These are phyloP conservation scores for Urocyon cinereoargenteus DNA, from an alignment of 2,797 vertebrate species.

Conservation along the genomic window DNA sequence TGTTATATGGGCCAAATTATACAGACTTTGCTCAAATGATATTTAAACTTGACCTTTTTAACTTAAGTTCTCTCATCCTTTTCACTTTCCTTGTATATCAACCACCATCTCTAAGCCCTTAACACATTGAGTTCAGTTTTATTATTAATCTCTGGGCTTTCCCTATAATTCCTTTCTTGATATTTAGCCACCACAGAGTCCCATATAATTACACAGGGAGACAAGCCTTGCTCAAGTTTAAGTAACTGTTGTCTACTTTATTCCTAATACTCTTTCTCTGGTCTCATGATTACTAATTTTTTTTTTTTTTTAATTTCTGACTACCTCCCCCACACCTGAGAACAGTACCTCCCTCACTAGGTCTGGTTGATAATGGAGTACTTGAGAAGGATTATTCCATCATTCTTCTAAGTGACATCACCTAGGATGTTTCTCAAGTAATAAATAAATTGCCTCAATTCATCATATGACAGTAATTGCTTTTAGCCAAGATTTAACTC, in stretches of 20 bases:
- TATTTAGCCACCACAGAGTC: conserved; percentile 62
- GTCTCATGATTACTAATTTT: conserved; percentile 36
- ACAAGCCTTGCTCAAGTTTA: conserved; percentile 45
- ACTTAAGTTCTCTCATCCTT: conserved; percentile 71
- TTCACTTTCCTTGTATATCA: conserved; percentile 71
- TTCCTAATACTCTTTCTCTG: neutral
- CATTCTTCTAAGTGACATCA: conserved; percentile 80
- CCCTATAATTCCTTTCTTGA: conserved; percentile 55
- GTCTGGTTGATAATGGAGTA: conserved; percentile 63
- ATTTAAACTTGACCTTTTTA: conserved; percentile 83
- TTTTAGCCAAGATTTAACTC: conserved; percentile 79
- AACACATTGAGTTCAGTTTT: conserved; percentile 54
- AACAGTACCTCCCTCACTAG: neutral
- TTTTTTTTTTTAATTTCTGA: conserved; percentile 58
- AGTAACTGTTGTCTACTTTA: conserved; percentile 20
- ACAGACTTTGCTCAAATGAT: conserved; percentile 77
- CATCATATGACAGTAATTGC: conserved; percentile 81
- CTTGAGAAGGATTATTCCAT: conserved; percentile 74
- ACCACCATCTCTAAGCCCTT: conserved; percentile 44
- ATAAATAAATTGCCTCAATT: conserved; percentile 83
- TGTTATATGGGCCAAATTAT: conserved; percentile 79
- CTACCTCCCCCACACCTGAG: neutral
- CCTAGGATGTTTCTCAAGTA: conserved; percentile 74
- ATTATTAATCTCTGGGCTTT: conserved; percentile 73
- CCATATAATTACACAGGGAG: conserved; percentile 49